phyloP scores from a whole-genome alignment of 2,113 vertebrate genomes.

The Larimichthys crocea region DNA sequence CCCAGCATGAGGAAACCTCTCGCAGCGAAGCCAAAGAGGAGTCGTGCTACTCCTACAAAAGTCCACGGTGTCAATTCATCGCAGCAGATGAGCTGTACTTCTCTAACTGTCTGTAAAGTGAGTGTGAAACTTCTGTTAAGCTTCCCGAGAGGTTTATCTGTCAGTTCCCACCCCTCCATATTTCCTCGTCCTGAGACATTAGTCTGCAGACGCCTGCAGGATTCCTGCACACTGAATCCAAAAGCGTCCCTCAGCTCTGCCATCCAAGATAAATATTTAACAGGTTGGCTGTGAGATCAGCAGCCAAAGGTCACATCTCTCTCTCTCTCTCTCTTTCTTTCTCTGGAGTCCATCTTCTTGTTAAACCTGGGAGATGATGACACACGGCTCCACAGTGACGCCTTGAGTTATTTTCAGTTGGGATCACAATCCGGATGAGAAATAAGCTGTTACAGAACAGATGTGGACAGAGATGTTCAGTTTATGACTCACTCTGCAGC shows the following conservation, averaged over 20 bases:
- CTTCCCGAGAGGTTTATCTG: constrained; percentile 34
- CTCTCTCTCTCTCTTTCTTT: constrained; percentile 1
- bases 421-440: neutral
- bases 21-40: constrained; percentile 13
- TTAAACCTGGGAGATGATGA: neutral
- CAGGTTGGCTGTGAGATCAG: constrained; percentile 66
- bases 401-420: neutral
- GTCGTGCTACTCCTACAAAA: neutral
- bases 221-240: constrained; percentile 42
- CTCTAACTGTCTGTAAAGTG: neutral
- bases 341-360: constrained; percentile 25
- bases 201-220: constrained; percentile 19
- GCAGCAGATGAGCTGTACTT: constrained; percentile 2
- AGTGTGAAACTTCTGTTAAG: constrained; percentile 5
- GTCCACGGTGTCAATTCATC: constrained; percentile 9
- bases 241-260: constrained; percentile 38
- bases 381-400: neutral
- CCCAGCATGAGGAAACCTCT: constrained; percentile 6
- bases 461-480: neutral
- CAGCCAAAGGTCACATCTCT: constrained; percentile 72
- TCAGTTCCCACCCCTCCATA: constrained; percentile 24
- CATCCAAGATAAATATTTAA: constrained; percentile 83
- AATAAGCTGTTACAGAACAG: neutral
- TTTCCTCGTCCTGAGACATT: constrained; percentile 24
- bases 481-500: neutral